phyloP scores from a whole-genome alignment of 2,113 vertebrate genomes.

The Prietella phreatophila region DNA sequence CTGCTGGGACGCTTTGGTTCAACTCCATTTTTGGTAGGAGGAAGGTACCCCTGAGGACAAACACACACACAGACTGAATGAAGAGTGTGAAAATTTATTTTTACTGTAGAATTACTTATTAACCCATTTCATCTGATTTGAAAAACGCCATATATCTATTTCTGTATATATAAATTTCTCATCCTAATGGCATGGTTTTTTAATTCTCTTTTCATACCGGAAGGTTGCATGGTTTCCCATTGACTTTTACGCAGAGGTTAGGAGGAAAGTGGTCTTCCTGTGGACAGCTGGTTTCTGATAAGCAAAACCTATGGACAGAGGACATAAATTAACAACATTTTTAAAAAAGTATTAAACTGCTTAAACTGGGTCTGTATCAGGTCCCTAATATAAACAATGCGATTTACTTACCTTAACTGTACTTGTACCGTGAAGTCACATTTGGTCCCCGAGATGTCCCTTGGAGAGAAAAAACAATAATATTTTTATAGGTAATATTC shows the following conservation, averaged over 20 bases:
- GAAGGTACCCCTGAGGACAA: conserved; percentile 88
- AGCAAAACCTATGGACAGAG: conserved; percentile 84
- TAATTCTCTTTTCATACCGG: conserved; percentile 74
- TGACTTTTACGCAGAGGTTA: conserved; percentile 98
- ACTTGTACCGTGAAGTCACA: conserved; percentile 99
- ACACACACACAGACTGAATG: neutral
- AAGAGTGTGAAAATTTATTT: neutral
- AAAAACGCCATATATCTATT: neutral
- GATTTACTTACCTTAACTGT: conserved; percentile 84
- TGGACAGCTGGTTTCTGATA: conserved; percentile 99
- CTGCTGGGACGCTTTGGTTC: conserved; percentile 99
- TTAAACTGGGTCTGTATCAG: neutral
- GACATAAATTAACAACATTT: too few relatives aligned
- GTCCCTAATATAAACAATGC: neutral
- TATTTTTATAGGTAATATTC: conserved; percentile 21
- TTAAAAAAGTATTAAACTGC: too few relatives aligned
- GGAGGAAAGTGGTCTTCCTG: conserved; percentile 99
- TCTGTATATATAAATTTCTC: too few relatives aligned
- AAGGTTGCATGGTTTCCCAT: conserved; percentile 96
- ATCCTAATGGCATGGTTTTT: neutral
- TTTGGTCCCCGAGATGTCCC: conserved; percentile 99
- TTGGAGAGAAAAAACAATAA: conserved; percentile 64
- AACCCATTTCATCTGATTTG: neutral
- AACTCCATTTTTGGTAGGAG: conserved; percentile 99
- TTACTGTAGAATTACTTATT: neutral